Percentiles rank a stretch among this genome's conserved stretches.
These are phyloP conservation scores for Anser brachyrhynchus DNA, from an alignment of 2,113 vertebrate genomes.

Conservation along the genomic window DNA sequence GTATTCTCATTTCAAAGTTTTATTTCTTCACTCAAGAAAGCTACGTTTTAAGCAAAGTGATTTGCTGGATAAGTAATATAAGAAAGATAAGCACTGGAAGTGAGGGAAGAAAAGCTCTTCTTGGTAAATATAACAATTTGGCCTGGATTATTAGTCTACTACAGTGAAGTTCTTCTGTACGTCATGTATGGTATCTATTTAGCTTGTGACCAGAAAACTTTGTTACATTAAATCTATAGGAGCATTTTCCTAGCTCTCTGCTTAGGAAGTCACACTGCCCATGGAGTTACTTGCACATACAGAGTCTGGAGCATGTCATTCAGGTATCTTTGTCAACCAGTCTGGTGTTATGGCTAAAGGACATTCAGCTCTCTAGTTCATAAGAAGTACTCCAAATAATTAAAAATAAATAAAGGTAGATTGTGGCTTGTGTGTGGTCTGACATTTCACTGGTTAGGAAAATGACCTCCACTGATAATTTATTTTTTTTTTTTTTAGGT, in stretches of 20 bases:
- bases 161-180: neutral
- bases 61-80: neutral
- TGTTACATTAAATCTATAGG: neutral
- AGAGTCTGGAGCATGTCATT: neutral
- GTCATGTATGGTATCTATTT: slow-evolving; percentile 16
- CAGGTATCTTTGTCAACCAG: neutral
- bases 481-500: neutral
- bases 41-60: neutral
- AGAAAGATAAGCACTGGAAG: neutral
- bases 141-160: neutral
- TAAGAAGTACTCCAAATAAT: neutral
- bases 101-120: neutral
- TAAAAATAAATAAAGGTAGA: neutral
- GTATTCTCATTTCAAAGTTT: neutral
- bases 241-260: neutral
- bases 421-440: fast-evolving
- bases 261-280: neutral
- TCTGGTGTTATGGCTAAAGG: neutral
- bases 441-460: neutral
- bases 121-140: neutral
- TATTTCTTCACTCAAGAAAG: neutral
- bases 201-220: neutral
- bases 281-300: neutral
- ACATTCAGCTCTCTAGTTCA: neutral
- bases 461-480: neutral